These are phyloP conservation scores for Hydractinia echinata DNA, from an alignment of 30 jellyfish, hydroid and myxozoan genomes.

Conservation along the genomic window DNA sequence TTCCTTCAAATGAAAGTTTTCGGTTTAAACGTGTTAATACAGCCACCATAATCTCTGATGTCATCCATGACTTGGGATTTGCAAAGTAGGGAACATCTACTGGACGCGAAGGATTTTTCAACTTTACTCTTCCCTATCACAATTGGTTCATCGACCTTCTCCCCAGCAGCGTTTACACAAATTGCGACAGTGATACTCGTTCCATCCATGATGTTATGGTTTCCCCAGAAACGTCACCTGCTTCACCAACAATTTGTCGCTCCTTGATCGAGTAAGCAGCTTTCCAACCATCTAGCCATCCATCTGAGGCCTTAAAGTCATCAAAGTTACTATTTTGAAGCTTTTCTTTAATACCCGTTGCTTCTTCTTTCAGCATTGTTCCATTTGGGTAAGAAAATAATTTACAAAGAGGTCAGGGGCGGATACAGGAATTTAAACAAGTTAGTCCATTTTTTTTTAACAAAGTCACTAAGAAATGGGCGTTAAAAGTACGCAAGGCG, in stretches of 20 bases:
- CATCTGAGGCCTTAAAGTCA: constrained; percentile 12
- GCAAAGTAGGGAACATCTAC: constrained; percentile 30
- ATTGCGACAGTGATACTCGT: constrained; percentile 23
- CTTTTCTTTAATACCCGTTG: too few species aligned
- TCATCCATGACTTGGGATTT: constrained; percentile 20
- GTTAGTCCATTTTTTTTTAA: too few species aligned
- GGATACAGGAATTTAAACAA: too few species aligned
- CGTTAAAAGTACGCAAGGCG: too few species aligned
- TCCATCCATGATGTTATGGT: constrained; percentile 17
- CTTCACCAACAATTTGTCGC: constrained; percentile 15
- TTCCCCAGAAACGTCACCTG: neutral
- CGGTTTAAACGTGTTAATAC: too few species aligned
- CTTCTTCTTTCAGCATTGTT: too few species aligned
- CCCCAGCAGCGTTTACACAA: constrained; percentile 30
- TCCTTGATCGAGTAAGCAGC: constrained; percentile 8
- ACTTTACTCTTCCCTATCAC: constrained; percentile 26
- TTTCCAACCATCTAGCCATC: constrained; percentile 11
- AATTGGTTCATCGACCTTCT: constrained; percentile 23
- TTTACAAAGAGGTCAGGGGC: too few species aligned
- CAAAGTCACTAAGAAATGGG: too few species aligned
- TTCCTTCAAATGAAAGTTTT: neutral
- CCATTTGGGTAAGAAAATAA: too few species aligned
- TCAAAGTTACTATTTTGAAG: too few species aligned
- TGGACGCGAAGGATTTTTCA: constrained; percentile 25
- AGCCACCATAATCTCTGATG: too few species aligned